These are phyloP conservation scores for Zosterops pallidus DNA, from an alignment of 2,113 vertebrate genomes.

Conservation along the genomic window DNA sequence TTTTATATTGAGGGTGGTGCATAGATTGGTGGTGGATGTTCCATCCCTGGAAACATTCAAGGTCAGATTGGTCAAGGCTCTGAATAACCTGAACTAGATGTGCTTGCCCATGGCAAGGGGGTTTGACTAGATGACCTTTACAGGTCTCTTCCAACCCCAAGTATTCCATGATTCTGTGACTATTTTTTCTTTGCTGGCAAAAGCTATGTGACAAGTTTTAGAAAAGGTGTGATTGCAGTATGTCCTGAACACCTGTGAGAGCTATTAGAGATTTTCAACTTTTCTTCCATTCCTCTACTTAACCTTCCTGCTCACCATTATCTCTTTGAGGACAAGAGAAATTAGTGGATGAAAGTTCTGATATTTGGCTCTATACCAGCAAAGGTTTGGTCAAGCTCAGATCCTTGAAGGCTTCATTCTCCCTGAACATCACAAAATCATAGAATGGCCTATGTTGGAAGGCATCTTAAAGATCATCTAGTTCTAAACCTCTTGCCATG, in stretches of 20 bases:
- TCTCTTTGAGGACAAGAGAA: background rate
- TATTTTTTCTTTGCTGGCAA: background rate
- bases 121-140: background rate
- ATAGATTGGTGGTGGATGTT: background rate
- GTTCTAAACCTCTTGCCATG: background rate
- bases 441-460: background rate
- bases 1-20: accelerated
- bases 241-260: background rate
- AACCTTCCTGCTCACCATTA: background rate
- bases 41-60: background rate
- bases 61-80: background rate
- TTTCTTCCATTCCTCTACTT: background rate
- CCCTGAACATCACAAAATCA: background rate
- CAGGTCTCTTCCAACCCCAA: background rate
- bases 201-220: background rate
- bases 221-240: background rate
- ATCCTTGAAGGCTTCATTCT: background rate
- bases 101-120: accelerated
- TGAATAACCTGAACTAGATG: background rate
- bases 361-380: background rate
- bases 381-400: background rate
- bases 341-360: background rate
- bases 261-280: background rate
- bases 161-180: background rate
- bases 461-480: background rate